Conservation (phyloP, 2,888 invertebrate species). For the Orthosia incerta region DNA sequence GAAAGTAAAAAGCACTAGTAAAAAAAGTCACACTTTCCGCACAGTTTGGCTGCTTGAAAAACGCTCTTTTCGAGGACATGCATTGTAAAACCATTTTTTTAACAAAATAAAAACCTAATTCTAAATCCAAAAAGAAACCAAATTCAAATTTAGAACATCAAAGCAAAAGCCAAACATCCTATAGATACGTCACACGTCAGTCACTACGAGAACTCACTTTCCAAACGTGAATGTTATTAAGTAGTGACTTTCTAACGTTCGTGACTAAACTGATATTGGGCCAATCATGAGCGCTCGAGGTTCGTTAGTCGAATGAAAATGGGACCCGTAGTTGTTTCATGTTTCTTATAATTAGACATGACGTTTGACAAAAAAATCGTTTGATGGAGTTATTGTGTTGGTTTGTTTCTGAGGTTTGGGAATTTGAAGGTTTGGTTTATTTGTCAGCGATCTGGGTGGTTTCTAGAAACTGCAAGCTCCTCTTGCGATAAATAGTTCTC, state of each 20-base stretch:
- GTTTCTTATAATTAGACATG: slow-evolving; percentile 65
- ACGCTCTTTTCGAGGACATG: too few species aligned
- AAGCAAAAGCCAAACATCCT: slow-evolving; percentile 39
- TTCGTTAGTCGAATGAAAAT: slow-evolving; percentile 75
- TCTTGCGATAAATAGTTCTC: too few species aligned
- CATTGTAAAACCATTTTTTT: too few species aligned
- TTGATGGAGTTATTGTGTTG: slow-evolving; percentile 40
- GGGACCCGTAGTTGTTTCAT: slow-evolving; percentile 67
- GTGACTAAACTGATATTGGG: slow-evolving; percentile 83
- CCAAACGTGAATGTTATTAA: slow-evolving; percentile 77
- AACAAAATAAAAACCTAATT: background rate
- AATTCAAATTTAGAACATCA: slow-evolving; percentile 10
- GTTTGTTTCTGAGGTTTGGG: slow-evolving; percentile 9
- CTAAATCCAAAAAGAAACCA: background rate
- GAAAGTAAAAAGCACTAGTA: too few species aligned
- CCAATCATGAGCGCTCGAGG: slow-evolving; percentile 72
- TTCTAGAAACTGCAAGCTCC: background rate
- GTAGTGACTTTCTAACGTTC: slow-evolving; percentile 71
- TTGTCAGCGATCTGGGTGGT: background rate
- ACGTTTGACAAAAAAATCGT: slow-evolving; percentile 57
- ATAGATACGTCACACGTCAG: slow-evolving; percentile 55
- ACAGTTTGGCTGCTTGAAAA: too few species aligned
- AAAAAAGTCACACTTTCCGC: too few species aligned
- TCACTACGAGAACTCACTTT: slow-evolving; percentile 63
- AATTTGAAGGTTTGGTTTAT: slow-evolving; percentile 9